Conservation (phyloP, 1,140 invertebrate genomes). For the Zaprionus ghesquierei region DNA sequence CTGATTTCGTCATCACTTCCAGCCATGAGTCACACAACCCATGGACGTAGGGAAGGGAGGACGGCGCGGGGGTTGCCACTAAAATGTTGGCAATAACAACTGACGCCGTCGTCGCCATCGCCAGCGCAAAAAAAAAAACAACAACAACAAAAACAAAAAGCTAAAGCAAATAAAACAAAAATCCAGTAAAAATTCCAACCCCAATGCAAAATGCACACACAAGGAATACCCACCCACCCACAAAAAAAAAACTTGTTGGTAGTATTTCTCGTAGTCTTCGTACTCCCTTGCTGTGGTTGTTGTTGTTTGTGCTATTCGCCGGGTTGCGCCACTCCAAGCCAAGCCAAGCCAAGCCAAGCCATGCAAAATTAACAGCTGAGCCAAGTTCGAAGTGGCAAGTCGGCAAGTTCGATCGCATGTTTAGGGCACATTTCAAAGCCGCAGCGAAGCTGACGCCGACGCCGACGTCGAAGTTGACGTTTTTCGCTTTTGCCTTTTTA, state of each 20-base stretch:
- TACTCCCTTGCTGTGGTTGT: background rate
- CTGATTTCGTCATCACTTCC: conserved; percentile 56
- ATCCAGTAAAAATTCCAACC: conserved; percentile 17
- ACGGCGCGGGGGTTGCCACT: conserved; percentile 10
- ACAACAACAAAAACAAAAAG: conserved; percentile 26
- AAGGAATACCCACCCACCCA: conserved; percentile 12
- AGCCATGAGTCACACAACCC: conserved; percentile 43
- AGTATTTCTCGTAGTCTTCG: conserved; percentile 4
- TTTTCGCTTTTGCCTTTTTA: conserved; percentile 1
- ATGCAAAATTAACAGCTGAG: conserved; percentile 63
- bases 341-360: too few relatives aligned
- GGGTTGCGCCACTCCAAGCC: too few relatives aligned
- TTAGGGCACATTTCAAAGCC: conserved; percentile 39
- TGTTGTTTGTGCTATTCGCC: background rate
- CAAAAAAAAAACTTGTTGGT: conserved; percentile 32
- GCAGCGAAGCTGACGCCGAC: background rate
- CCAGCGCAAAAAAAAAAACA: conserved; percentile 31
- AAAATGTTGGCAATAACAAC: conserved; percentile 59
- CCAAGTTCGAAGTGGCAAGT: conserved; percentile 23
- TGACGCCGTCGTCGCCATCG: conserved; percentile 42
- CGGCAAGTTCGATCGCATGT: conserved; percentile 59
- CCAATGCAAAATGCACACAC: conserved; percentile 39
- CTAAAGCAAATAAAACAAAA: conserved; percentile 5
- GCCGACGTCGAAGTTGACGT: background rate
- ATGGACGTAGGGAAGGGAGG: background rate